Percentiles rank a stretch among this genome's conserved stretches.
phyloP scores from a whole-genome alignment of 2,888 invertebrate genomes.

The Drosophila multiciliata region DNA sequence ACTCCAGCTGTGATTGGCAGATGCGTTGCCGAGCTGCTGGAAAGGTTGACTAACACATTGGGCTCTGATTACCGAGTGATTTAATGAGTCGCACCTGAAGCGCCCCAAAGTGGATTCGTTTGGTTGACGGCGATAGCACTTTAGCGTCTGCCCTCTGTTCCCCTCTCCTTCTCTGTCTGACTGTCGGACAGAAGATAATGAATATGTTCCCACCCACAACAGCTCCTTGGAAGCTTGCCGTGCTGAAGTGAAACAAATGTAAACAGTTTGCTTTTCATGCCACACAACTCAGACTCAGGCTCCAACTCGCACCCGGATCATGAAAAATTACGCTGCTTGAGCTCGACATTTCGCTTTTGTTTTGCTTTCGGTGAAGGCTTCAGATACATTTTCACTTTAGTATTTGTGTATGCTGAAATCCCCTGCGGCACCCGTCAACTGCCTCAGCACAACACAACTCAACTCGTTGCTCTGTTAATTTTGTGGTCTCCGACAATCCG shows the following conservation, averaged over 20 bases:
- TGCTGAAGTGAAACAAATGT: slow-evolving; percentile 64
- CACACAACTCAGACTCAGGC: slow-evolving; percentile 25
- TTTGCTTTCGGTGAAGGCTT: slow-evolving; percentile 26
- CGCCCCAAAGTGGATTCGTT: slow-evolving; percentile 35
- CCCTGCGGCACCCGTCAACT: slow-evolving; percentile 29
- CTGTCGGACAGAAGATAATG: slow-evolving; percentile 27
- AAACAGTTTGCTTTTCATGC: slow-evolving; percentile 74
- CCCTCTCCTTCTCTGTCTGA: neutral
- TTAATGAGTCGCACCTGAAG: slow-evolving; percentile 74
- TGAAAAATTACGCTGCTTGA: slow-evolving; percentile 66
- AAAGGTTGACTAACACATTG: slow-evolving; percentile 45
- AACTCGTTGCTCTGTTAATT: slow-evolving; percentile 43
- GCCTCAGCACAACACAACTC: slow-evolving; percentile 2
- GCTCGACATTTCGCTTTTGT: slow-evolving; percentile 28
- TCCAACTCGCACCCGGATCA: slow-evolving; percentile 35
- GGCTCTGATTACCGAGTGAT: slow-evolving; percentile 62
- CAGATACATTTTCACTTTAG: slow-evolving; percentile 54
- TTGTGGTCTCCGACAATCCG: slow-evolving; percentile 43
- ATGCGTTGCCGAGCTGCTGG: slow-evolving; percentile 13
- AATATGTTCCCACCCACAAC: slow-evolving; percentile 13
- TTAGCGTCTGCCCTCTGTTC: slow-evolving; percentile 7
- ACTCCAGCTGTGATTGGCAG: slow-evolving; percentile 60
- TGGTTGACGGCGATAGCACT: slow-evolving; percentile 32
- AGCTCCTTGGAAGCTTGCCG: slow-evolving; percentile 20
- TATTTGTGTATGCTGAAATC: slow-evolving; percentile 47